Evolutionary conservation across 2,113 vertebrate genomes (phyloP).

Genomic region (Bombycilla garrulus): DNA sequence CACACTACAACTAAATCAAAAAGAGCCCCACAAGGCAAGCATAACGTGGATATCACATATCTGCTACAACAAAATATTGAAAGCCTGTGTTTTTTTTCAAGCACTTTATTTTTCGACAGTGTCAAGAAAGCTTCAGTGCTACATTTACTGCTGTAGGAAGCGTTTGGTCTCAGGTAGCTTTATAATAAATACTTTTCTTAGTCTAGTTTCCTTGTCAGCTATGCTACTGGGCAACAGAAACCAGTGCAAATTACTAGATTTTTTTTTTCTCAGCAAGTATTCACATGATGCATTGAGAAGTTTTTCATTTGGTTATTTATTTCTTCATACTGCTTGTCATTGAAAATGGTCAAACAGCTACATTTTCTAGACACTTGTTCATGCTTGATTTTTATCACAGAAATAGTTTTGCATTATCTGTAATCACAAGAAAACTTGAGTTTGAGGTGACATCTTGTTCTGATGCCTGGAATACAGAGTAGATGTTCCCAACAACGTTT

Average conservation of each 20-base stretch:
- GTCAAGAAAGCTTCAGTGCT: not conserved
- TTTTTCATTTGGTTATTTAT: not conserved
- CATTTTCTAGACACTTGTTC: not conserved
- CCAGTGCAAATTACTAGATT: not conserved
- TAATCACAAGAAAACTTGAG: not conserved
- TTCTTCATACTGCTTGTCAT: not conserved
- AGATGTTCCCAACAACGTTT: not conserved
- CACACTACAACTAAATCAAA: not conserved
- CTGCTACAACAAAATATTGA: not conserved
- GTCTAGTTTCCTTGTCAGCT: not conserved
- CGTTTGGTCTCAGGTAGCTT: not conserved
- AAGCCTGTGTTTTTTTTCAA: not conserved
- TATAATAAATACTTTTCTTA: not conserved
- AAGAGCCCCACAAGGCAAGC: not conserved
- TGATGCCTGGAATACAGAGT: not conserved
- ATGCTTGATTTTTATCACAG: not conserved
- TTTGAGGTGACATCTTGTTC: not conserved
- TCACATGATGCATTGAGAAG: not conserved
- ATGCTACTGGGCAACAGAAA: not conserved
- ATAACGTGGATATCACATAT: accelerated
- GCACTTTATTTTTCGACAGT: not conserved
- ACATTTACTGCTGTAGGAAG: not conserved
- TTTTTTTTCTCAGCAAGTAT: accelerated
- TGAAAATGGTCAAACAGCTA: not conserved
- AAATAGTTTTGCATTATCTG: not conserved